A percentile compares a stretch with the other conserved stretches of the same genome.
These are phyloP conservation scores for Pollenia amentaria DNA, from an alignment of 2,888 invertebrate species.

Conservation along the genomic window DNA sequence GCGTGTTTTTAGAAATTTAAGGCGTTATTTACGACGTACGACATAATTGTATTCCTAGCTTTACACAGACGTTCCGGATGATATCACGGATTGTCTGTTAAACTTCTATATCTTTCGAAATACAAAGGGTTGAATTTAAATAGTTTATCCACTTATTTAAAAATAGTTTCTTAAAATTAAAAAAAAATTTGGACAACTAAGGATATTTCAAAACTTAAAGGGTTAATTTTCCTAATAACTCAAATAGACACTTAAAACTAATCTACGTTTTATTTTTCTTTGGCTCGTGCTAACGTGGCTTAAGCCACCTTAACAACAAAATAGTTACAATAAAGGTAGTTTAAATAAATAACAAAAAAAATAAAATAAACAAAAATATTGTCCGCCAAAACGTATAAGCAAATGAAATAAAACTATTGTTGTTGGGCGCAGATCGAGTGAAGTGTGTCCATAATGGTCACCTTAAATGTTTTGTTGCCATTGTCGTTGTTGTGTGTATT, in stretches of 20 bases:
- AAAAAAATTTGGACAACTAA: not conserved
- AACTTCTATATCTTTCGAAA: no score
- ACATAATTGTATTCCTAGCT: no score
- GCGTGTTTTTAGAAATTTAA: no score
- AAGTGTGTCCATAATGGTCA: constrained; percentile 67
- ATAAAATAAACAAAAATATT: constrained; percentile 46
- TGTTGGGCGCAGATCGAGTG: constrained; percentile 38
- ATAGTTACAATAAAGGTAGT: not conserved
- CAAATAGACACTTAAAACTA: constrained; percentile 25
- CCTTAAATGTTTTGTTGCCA: constrained; percentile 34
- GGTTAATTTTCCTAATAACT: constrained; percentile 40
- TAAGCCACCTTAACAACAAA: constrained; percentile 38
- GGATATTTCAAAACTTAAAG: not conserved
- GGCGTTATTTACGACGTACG: no score
- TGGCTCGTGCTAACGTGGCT: constrained; percentile 71
- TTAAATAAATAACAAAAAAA: constrained; percentile 31
- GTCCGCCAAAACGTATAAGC: constrained; percentile 51
- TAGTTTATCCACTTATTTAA: no score
- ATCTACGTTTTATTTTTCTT: constrained; percentile 30
- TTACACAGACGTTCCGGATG: no score
- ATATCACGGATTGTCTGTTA: no score
- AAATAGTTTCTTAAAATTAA: no score
- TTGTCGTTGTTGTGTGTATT: constrained; percentile 50
- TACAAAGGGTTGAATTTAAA: no score
- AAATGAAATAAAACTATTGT: constrained; percentile 37